These are phyloP conservation scores for Dyspetes luteomarginatus DNA, from an alignment of 2,888 invertebrate genomes.

Conservation along the genomic window DNA sequence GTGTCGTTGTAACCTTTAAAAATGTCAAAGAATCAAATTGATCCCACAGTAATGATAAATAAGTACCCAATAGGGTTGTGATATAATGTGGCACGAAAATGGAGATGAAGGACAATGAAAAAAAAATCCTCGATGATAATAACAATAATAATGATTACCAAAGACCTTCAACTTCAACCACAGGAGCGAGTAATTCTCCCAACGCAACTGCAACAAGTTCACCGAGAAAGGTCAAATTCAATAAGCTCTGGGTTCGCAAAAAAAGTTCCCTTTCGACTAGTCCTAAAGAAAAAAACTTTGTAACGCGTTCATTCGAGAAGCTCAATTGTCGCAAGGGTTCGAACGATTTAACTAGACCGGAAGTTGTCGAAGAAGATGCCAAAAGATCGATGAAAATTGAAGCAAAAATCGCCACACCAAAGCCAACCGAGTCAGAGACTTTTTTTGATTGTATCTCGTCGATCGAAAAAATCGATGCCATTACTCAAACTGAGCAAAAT, in stretches of 20 bases:
- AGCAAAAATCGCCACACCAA: neutral
- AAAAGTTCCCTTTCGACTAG: neutral
- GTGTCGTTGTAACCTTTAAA: constrained; percentile 40
- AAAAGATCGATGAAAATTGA: neutral
- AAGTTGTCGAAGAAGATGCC: neutral
- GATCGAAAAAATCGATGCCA: constrained; percentile 23
- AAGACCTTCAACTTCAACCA: neutral
- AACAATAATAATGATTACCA: neutral
- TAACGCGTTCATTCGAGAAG: neutral
- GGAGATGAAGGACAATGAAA: neutral
- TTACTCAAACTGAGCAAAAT: constrained; percentile 16
- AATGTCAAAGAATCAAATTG: constrained; percentile 30
- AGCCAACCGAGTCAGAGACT: neutral
- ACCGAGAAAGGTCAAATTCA: constrained; percentile 36
- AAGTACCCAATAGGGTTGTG: neutral
- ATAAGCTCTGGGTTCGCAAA: constrained; percentile 36
- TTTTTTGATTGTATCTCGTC: neutral
- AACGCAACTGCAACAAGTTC: neutral
- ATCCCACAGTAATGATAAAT: neutral
- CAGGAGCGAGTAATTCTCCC: neutral
- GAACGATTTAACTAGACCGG: neutral
- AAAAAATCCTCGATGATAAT: neutral
- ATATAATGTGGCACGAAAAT: constrained; percentile 20
- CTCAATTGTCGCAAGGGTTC: neutral
- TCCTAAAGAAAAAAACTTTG: neutral